phyloP scores from a whole-genome alignment of 2,888 invertebrate species.

The Thalpophila matura region DNA sequence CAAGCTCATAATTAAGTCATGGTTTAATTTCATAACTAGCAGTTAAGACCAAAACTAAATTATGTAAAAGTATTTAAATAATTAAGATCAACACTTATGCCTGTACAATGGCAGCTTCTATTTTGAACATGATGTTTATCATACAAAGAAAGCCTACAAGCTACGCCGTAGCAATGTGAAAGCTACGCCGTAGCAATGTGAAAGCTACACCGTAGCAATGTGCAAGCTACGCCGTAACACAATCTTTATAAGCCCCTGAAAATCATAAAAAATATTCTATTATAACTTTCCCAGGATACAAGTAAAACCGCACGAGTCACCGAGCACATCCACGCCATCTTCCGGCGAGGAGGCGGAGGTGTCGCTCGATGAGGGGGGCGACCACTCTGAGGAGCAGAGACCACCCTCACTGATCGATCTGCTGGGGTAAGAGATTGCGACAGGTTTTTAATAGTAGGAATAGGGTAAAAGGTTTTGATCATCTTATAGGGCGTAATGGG shows the following conservation, averaged over 20 bases:
- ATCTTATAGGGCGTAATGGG: too few relatives aligned
- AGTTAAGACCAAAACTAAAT: too few relatives aligned
- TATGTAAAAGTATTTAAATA: too few relatives aligned
- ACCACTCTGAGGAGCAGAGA: slow-evolving; percentile 85
- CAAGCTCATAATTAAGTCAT: too few relatives aligned
- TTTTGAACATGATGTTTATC: too few relatives aligned
- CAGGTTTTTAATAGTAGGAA: neutral
- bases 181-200: neutral
- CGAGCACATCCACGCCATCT: slow-evolving; percentile 92
- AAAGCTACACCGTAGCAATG: neutral
- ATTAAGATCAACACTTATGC: too few relatives aligned
- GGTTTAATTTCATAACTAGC: too few relatives aligned
- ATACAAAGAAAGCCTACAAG: neutral
- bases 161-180: neutral
- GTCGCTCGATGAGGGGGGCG: slow-evolving; percentile 91
- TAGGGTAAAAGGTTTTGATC: too few relatives aligned
- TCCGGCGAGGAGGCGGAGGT: slow-evolving; percentile 94
- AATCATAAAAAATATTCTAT: too few relatives aligned
- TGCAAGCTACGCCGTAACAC: neutral
- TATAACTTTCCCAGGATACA: slow-evolving; percentile 90
- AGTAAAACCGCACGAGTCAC: slow-evolving; percentile 94
- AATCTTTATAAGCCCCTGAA: too few relatives aligned
- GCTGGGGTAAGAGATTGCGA: slow-evolving; percentile 90
- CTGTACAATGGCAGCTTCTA: too few relatives aligned
- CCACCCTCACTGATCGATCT: slow-evolving; percentile 94